Base-by-base conservation (phyloP, 2,113 vertebrate genomes). In the Coturnix japonica region DNA sequence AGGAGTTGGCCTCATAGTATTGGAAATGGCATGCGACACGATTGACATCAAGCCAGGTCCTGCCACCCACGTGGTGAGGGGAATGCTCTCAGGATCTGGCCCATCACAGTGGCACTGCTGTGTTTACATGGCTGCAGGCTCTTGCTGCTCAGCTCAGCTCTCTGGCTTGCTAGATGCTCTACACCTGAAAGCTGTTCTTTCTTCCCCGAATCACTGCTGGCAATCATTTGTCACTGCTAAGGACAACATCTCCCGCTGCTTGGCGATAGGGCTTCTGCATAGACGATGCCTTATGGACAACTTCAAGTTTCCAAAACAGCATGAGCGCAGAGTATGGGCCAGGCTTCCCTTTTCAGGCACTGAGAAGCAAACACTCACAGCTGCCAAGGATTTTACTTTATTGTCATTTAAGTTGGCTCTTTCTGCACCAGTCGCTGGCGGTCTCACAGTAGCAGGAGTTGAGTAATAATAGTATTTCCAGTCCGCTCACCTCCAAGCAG, bases 321-420 rank as follows among this genome's bases (percentile, higher is more conserved):
- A 2, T 89, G 95, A 95, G 96, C 51, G 86, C 72, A 0, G 90
- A 90, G 66, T 67, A 4, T 57, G 49, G 92, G 94, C 96, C 96
- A 90, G 75, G 21, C 71, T 85, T 85, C 85, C 92, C 37, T 91
- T 91, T 84, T 95, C 96, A 96, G 94, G 75, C 87, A 80, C 66
- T 0, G 18, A 95, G 85, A 94, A 91, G 80, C 81, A 96, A 97
- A 95, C 85, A 80, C 53, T 87, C 86, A 43, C 41, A 26, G 82
- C 95, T 97, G 97, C 97, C 97, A 97, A 96, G 46, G 91, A 51
- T 91, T 96, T 96, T 97, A 74, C 94, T 97, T 97, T 97, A 97
- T 96, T 97, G 97, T 97, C 97, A 96, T 96, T 97, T 96, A 72
- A 95, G 85, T 95, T 98, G 96, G 96, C 96, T 95, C 60, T 56